Percentiles rank a stretch among this genome's conserved stretches.
Conservation (phyloP, 2,113 vertebrate species). For the Osmerus mordax region DNA sequence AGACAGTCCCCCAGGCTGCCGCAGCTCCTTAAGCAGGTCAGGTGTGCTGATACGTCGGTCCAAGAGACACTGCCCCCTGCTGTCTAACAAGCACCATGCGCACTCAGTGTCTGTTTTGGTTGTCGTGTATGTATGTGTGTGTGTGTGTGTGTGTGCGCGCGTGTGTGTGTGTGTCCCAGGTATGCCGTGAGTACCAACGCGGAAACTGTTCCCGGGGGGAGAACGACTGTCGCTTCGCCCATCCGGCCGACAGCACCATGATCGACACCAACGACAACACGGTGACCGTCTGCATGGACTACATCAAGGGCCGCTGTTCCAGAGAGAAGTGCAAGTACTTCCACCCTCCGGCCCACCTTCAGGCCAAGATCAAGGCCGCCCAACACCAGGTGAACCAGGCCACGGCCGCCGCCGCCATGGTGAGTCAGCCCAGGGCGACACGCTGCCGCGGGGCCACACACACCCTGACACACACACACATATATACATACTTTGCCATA, state of each 20-base stretch:
- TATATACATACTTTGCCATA: no score
- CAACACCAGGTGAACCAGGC: conserved; percentile 99
- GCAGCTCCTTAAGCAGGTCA: no score
- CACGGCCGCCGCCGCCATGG: conserved; percentile 95
- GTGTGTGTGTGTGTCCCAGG: conserved; percentile 64
- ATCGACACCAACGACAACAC: conserved; percentile 99
- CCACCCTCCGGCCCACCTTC: conserved; percentile 94
- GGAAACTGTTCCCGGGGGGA: conserved; percentile 96
- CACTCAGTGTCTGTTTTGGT: background rate
- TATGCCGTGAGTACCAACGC: conserved; percentile 96
- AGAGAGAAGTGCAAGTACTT: conserved; percentile 99
- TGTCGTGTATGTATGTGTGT: background rate
- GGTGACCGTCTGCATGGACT: conserved; percentile 98
- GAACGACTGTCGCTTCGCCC: conserved; percentile 93
- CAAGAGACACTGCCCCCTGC: conserved; percentile 54
- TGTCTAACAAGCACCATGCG: conserved; percentile 31
- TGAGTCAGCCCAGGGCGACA: conserved; percentile 71
- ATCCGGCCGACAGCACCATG: conserved; percentile 96
- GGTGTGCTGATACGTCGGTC: no score
- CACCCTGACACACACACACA: conserved; percentile 16
- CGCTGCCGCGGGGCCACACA: conserved; percentile 10
- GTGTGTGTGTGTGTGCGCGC: background rate
- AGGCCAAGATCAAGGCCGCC: conserved; percentile 99
- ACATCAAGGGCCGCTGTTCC: conserved; percentile 98
- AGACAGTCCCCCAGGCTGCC: background rate